phyloP scores from a whole-genome alignment of 2,888 invertebrate genomes.

The Augochlorella aurata region DNA sequence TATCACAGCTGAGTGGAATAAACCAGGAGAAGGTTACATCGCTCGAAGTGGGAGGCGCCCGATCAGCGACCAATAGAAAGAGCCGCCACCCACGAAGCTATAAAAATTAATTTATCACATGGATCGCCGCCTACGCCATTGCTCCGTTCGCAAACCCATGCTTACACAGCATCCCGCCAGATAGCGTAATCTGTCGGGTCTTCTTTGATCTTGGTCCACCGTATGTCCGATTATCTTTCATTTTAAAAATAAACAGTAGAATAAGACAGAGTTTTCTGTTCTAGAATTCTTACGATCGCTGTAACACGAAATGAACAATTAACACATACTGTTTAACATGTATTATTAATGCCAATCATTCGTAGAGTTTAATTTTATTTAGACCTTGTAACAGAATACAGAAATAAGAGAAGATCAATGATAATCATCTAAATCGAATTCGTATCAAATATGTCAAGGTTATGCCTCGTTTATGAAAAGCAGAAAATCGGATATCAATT shows the following conservation, averaged over 20 bases:
- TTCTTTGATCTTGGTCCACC: too few relatives aligned
- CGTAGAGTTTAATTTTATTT: too few relatives aligned
- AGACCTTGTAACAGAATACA: too few relatives aligned
- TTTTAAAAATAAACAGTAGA: background rate
- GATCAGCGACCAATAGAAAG: slow-evolving; percentile 75
- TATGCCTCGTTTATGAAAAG: too few relatives aligned
- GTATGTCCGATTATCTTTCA: background rate
- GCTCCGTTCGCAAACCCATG: slow-evolving; percentile 61
- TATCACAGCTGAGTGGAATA: slow-evolving; percentile 58
- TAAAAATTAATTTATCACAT: slow-evolving; percentile 78
- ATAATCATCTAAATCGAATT: too few relatives aligned
- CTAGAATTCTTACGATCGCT: background rate
- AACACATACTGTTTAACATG: background rate
- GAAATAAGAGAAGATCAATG: too few relatives aligned
- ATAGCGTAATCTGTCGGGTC: slow-evolving; percentile 72
- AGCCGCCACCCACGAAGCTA: slow-evolving; percentile 76
- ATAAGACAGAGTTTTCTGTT: background rate
- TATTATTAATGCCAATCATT: too few relatives aligned
- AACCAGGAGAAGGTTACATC: slow-evolving; percentile 59
- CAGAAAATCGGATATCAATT: too few relatives aligned
- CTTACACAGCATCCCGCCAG: slow-evolving; percentile 69
- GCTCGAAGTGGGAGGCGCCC: slow-evolving; percentile 74
- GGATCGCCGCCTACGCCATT: slow-evolving; percentile 78
- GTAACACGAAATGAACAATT: background rate
- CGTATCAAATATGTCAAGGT: too few relatives aligned